Conservation (phyloP, 1,140 invertebrate genomes). For the Sipha flava region DNA sequence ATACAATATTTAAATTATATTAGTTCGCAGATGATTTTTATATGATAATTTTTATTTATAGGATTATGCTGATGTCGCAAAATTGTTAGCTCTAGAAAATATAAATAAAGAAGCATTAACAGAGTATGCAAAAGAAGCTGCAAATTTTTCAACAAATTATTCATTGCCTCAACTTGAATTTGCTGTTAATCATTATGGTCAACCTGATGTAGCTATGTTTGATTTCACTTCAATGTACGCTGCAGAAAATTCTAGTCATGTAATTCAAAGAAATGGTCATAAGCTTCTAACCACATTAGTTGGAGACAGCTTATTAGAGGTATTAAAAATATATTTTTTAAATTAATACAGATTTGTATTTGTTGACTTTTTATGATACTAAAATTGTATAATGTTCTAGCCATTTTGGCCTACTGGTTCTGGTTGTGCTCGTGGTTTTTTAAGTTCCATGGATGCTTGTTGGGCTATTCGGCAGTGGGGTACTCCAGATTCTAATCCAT, state of each 20-base stretch:
- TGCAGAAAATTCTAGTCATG: slow-evolving; percentile 84
- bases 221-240: slow-evolving; percentile 99
- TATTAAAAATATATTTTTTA: slow-evolving; percentile 40
- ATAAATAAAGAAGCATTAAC: slow-evolving; percentile 81
- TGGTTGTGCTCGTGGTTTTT: slow-evolving; percentile 92
- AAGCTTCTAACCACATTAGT: slow-evolving; percentile 80
- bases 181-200: slow-evolving; percentile 95
- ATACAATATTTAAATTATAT: too few relatives aligned
- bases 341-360: too few relatives aligned
- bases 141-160: slow-evolving; percentile 89
- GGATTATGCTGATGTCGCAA: slow-evolving; percentile 84
- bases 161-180: slow-evolving; percentile 85
- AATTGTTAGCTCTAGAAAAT: slow-evolving; percentile 77
- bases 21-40: too few relatives aligned
- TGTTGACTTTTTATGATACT: too few relatives aligned
- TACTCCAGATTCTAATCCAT: slow-evolving; percentile 53
- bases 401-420: slow-evolving; percentile 98
- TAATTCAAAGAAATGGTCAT: slow-evolving; percentile 68
- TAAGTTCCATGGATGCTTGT: slow-evolving; percentile 89
- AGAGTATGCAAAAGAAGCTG: slow-evolving; percentile 90
- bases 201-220: slow-evolving; percentile 98
- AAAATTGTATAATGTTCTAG: slow-evolving; percentile 46
- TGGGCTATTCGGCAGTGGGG: slow-evolving; percentile 89
- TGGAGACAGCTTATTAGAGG: slow-evolving; percentile 90
- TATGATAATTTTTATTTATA: slow-evolving; percentile 46